A percentile compares a stretch with the other conserved stretches of the same genome.
Evolutionary conservation across 1,140 invertebrate species (phyloP).

Genomic region (Sesamia nonagrioides): DNA sequence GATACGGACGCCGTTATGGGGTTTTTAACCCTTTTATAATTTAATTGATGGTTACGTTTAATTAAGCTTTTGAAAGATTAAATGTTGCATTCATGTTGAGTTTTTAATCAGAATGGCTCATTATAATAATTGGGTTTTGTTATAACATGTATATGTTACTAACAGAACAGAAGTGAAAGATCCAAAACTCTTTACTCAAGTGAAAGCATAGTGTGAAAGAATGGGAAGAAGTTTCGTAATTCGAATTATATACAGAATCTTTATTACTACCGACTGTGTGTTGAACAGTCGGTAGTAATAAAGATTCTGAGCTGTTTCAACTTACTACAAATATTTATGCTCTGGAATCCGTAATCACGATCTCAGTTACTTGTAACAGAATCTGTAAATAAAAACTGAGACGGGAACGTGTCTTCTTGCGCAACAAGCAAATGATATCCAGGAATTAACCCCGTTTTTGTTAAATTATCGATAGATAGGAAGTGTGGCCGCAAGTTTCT

Average conservation of each 20-base stretch:
- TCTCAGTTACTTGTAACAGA: slow-evolving; percentile 57
- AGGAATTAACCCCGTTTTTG: slow-evolving; percentile 81
- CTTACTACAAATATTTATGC: slow-evolving; percentile 36
- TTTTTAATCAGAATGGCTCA: neutral
- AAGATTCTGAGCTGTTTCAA: slow-evolving; percentile 17
- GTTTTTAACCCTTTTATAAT: slow-evolving; percentile 61
- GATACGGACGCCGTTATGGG: slow-evolving; percentile 49
- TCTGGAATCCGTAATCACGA: slow-evolving; percentile 54
- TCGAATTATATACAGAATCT: slow-evolving; percentile 4
- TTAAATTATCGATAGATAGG: slow-evolving; percentile 73
- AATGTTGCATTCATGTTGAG: slow-evolving; percentile 1
- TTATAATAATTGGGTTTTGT: neutral
- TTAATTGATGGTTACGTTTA: slow-evolving; percentile 28
- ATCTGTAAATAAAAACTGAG: slow-evolving; percentile 70
- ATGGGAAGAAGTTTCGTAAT: neutral
- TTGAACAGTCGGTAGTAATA: no score
- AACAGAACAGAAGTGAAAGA: neutral
- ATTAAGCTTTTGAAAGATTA: slow-evolving; percentile 16
- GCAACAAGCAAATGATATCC: slow-evolving; percentile 72
- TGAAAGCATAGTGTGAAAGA: neutral
- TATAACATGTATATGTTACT: neutral
- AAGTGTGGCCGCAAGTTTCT: slow-evolving; percentile 64
- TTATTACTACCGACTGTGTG: slow-evolving; percentile 7
- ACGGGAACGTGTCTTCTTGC: slow-evolving; percentile 63
- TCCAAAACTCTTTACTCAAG: no score